Evolutionary conservation across 2,113 vertebrate genomes (phyloP), one percentile per base, ranked within the genome.

Genomic region (Mus spicilegus): DNA sequence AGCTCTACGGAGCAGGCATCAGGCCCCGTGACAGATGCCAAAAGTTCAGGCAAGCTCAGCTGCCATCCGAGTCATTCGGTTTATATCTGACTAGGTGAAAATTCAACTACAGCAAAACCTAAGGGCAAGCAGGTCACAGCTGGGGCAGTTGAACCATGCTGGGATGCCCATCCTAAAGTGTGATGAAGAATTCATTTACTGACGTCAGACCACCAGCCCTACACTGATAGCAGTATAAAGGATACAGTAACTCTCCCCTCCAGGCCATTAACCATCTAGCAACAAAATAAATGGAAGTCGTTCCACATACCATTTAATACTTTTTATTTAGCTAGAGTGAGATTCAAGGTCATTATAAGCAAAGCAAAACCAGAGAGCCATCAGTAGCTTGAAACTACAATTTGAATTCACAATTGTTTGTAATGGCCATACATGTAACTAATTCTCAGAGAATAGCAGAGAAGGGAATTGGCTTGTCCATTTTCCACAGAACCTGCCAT

Each of bases 361-460:
- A 65, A 84, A 85, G 67, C 46, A 75, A 80, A 51, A 94, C 63
- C 20, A 92, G 30, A 94, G 19, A 93, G 26, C 4, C 7, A 39
- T 61, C 61, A 61, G 36, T 28, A 91, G 14, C 65, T 93, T 80
- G 22, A 70, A 91, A 78, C 61, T 82, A 46, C 5, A 19, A 76
- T 75, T 91, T 67, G 49, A 93, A 95, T 75, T 69, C 67, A 63
- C 26, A 90, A 49, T 92, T 58, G 90, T 87, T 86, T 77, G 28
- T 82, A 77, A 87, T 76, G 17, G 65, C 13, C 12, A 20, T 5
- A 24, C 36, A 42, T 20, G 20, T 28, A 84, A n/a, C 72, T 87
- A 86, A 80, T 80, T 61, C 70, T 46, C 67, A 65, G 36, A 94
- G 26, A 77, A 77, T 2, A 77, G 46, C 75, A 80, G 72, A 70